A percentile compares a stretch with the other conserved stretches of the same genome.
phyloP scores from a whole-genome alignment of 2,797 vertebrate genomes.

The Aeoliscus strigatus region DNA sequence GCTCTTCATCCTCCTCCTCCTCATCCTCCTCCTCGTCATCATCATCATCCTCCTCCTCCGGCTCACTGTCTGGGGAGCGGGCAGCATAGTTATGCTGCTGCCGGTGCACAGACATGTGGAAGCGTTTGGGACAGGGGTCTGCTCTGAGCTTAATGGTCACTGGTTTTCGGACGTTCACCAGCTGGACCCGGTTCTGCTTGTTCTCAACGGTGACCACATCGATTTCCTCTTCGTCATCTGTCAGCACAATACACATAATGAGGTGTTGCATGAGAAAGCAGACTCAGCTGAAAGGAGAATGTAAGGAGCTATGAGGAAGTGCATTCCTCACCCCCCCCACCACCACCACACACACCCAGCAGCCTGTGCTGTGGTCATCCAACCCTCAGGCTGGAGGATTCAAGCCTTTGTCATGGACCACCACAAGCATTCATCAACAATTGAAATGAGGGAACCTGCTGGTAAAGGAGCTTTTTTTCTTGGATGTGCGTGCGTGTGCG shows the following conservation, averaged over 20 bases:
- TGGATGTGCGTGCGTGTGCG: not conserved
- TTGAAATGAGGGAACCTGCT: conserved; percentile 28
- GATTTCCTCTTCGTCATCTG: too few species aligned
- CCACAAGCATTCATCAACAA: conserved; percentile 29
- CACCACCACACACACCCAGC: not conserved
- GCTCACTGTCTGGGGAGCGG: conserved; percentile 86
- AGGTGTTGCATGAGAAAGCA: too few species aligned
- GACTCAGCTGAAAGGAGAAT: too few species aligned
- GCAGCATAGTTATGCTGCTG: conserved; percentile 97
- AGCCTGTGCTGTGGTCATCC: conserved; percentile 14
- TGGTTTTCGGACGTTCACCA: too few species aligned
- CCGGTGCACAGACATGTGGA: conserved; percentile 97
- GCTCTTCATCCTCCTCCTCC: too few species aligned
- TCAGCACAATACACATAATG: too few species aligned
- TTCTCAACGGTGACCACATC: conserved; percentile 92
- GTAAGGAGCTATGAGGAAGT: conserved; percentile 25
- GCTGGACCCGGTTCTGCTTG: too few species aligned
- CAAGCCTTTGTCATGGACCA: conserved; percentile 36
- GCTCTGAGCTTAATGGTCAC: too few species aligned
- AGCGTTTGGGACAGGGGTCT: too few species aligned
- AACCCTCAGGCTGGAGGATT: conserved; percentile 21
- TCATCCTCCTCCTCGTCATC: too few species aligned
- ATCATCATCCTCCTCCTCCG: too few species aligned
- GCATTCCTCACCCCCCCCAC: conserved; percentile 20
- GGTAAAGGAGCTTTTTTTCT: conserved; percentile 1